Conservation (phyloP, 2,113 vertebrate genomes). For the Naja naja region DNA sequence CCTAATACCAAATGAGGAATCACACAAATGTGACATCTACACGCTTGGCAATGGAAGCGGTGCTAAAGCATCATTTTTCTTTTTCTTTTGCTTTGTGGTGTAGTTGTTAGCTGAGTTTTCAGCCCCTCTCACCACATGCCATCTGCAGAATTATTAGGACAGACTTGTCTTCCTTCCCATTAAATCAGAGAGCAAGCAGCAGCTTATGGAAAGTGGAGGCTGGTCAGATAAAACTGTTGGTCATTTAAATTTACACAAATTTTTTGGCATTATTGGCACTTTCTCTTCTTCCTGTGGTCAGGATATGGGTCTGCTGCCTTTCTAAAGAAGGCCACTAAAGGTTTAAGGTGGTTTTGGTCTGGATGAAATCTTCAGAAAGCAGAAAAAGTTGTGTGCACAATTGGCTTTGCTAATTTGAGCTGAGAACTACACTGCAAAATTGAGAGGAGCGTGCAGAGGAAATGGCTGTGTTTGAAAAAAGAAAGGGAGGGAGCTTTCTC, state of each 20-base stretch:
- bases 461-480: neutral
- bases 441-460: neutral
- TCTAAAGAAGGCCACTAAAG: neutral
- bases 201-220: neutral
- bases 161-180: conserved; percentile 34
- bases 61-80: conserved; percentile 15
- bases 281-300: neutral
- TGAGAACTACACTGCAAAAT: neutral
- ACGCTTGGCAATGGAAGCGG: conserved; percentile 48
- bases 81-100: conserved; percentile 34
- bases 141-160: conserved; percentile 45
- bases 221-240: neutral
- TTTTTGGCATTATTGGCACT: neutral
- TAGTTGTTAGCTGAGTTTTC: conserved; percentile 35
- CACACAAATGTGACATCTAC: conserved; percentile 64
- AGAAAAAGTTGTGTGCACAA: neutral
- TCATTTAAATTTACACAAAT: neutral
- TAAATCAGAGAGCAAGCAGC: conserved; percentile 23
- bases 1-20: conserved; percentile 64
- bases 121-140: conserved; percentile 40
- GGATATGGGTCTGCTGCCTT: accelerated
- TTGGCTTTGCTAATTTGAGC: neutral
- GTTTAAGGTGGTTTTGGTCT: neutral
- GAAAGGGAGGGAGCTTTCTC: neutral
- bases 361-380: neutral